phyloP scores from a whole-genome alignment of 2,113 vertebrate genomes.

The Oenanthe melanoleuca region DNA sequence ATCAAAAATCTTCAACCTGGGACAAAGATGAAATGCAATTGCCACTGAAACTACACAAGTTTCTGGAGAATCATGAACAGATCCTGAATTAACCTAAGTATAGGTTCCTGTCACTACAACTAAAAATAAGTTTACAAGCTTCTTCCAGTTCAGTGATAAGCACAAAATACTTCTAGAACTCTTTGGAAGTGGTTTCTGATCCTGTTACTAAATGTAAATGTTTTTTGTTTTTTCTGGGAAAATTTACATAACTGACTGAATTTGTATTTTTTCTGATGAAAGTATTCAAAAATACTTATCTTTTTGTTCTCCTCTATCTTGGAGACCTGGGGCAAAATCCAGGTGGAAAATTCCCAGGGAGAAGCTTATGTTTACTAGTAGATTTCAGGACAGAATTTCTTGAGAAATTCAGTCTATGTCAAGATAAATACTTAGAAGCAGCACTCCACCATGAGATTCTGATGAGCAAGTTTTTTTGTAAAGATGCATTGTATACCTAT shows the following conservation, averaged over 20 bases:
- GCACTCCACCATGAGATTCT: neutral
- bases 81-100: neutral
- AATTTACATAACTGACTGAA: neutral
- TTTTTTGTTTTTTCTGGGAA: neutral
- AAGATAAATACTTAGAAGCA: neutral
- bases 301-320: neutral
- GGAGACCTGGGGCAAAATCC: neutral
- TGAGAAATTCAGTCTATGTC: neutral
- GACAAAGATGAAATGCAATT: neutral
- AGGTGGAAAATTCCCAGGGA: neutral
- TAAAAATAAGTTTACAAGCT: neutral
- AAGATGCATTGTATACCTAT: neutral
- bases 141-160: neutral
- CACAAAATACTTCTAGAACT: neutral
- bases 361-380: neutral
- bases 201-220: neutral
- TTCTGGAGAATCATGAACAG: neutral
- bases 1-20: neutral
- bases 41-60: neutral
- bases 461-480: neutral
- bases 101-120: neutral
- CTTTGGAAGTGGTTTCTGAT: neutral
- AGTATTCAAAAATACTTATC: neutral
- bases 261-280: neutral
- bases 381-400: neutral